A percentile compares a stretch with the other conserved stretches of the same genome.
Conservation (phyloP, 2,888 invertebrate species). For the Plagodis pulveraria region DNA sequence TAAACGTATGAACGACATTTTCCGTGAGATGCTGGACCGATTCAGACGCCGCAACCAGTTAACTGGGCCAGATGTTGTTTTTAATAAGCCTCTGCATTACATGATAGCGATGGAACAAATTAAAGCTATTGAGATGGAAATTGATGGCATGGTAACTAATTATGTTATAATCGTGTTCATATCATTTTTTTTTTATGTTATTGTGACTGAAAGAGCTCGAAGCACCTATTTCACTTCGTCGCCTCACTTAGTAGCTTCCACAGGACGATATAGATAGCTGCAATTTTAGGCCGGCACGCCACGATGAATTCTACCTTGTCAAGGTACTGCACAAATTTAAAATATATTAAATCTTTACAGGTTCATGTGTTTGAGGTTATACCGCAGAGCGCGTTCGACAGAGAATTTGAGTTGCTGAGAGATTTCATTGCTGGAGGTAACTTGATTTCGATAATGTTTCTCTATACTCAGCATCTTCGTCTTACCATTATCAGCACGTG, state of each 20-base stretch:
- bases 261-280: no score
- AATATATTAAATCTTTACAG: neutral
- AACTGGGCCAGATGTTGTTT: neutral
- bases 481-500: no score
- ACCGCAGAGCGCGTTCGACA: neutral
- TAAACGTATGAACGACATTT: neutral
- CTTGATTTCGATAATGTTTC: no score
- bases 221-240: no score
- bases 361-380: neutral
- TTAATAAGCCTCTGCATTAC: neutral
- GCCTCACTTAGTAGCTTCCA: no score
- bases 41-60: neutral
- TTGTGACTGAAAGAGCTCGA: no score
- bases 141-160: neutral
- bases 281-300: no score
- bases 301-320: no score
- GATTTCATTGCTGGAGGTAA: neutral
- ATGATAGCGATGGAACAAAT: neutral
- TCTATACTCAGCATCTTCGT: no score
- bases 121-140: neutral
- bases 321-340: no score
- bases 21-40: neutral
- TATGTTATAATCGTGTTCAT: no score
- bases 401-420: neutral
- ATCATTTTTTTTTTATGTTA: no score